These are phyloP conservation scores for Epirrhoe tristata DNA, from an alignment of 2,888 invertebrate species.

Conservation along the genomic window DNA sequence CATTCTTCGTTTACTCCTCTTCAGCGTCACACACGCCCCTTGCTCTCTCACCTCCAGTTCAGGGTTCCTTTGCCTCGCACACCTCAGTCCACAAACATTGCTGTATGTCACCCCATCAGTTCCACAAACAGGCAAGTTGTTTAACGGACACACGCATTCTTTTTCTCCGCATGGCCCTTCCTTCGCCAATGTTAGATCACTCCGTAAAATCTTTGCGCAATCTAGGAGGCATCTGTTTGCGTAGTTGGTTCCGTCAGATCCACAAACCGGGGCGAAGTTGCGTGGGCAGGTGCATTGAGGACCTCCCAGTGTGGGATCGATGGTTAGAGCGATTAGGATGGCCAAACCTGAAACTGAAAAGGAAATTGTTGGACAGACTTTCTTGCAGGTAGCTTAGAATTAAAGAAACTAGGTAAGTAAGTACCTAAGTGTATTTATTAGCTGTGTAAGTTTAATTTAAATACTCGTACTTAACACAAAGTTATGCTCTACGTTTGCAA, in stretches of 20 bases:
- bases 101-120: conserved; percentile 33
- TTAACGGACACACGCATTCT: conserved; percentile 14
- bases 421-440: too few relatives aligned
- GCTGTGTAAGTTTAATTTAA: too few relatives aligned
- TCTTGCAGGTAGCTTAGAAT: too few relatives aligned
- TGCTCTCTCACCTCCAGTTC: conserved; percentile 18
- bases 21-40: conserved; percentile 21
- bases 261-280: conserved; percentile 30
- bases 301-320: conserved; percentile 6
- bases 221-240: conserved; percentile 31
- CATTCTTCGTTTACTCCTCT: conserved; percentile 16
- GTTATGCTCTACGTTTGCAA: too few relatives aligned
- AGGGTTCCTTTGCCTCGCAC: conserved; percentile 21
- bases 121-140: conserved; percentile 26
- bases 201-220: conserved; percentile 21
- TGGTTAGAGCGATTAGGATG: conserved; percentile 13
- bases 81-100: conserved; percentile 30
- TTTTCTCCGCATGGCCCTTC: conserved; percentile 11
- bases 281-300: conserved; percentile 24
- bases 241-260: conserved; percentile 31
- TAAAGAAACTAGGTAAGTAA: too few relatives aligned
- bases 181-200: conserved; percentile 15
- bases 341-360: conserved; percentile 22
- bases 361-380: background rate
- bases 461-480: too few relatives aligned